Percentiles rank a stretch among this genome's conserved stretches.
phyloP scores from a whole-genome alignment of 2,797 vertebrate species.

The Spheniscus humboldti region DNA sequence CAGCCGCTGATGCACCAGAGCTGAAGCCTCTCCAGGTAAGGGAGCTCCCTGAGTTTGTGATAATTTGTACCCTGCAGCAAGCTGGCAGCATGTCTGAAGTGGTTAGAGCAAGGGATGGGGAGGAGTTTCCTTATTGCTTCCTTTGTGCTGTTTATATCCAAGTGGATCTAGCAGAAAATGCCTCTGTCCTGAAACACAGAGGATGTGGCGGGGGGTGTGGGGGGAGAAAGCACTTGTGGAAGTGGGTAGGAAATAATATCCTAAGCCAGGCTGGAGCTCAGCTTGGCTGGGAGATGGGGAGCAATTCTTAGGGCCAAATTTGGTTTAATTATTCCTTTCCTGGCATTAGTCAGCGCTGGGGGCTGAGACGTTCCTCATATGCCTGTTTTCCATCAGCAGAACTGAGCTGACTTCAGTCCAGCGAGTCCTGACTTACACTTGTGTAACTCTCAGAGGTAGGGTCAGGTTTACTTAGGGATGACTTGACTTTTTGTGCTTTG shows the following conservation, averaged over 20 bases:
- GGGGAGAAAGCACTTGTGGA: neutral
- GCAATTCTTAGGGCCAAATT: neutral
- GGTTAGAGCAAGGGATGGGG: neutral
- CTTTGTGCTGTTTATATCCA: neutral
- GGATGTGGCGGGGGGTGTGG: neutral
- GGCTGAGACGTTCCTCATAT: neutral
- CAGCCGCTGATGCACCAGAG: neutral
- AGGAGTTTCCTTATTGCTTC: slow-evolving; percentile 38
- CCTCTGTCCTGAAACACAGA: neutral
- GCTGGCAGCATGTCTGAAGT: neutral
- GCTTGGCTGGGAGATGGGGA: neutral
- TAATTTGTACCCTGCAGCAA: neutral
- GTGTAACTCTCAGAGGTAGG: neutral
- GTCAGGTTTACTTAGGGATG: neutral
- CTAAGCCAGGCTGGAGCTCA: neutral
- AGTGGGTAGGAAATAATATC: neutral
- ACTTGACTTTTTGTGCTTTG: neutral
- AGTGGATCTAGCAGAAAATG: neutral
- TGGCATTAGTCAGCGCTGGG: neutral
- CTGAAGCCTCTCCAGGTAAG: neutral
- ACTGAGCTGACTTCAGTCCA: neutral
- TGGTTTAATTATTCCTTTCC: neutral
- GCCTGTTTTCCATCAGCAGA: neutral
- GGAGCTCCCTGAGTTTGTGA: neutral
- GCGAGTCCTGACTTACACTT: neutral